Evolutionary conservation across 2,797 vertebrate genomes (phyloP).

Genomic region (Microchirus variegatus): DNA sequence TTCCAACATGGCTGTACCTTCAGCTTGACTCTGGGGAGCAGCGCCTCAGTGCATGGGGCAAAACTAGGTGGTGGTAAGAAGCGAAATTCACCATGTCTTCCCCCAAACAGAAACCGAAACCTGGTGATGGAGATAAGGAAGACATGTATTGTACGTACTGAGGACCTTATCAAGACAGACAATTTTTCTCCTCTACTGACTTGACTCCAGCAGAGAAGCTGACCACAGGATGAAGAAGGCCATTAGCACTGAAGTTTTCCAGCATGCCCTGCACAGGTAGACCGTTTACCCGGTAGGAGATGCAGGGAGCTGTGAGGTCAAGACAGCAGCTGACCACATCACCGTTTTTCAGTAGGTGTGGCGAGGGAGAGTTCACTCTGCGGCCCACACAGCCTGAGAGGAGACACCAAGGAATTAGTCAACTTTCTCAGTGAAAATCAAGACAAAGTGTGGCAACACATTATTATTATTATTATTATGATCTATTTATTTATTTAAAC

Average conservation of each 20-base stretch:
- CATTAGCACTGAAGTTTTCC: constrained; percentile 90
- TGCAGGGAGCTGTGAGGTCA: constrained; percentile 88
- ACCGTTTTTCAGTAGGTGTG: constrained; percentile 87
- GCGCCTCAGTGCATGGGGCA: constrained; percentile 89
- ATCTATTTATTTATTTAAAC: too few species aligned
- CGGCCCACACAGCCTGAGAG: constrained; percentile 88
- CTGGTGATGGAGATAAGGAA: constrained; percentile 67
- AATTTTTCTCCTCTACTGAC: constrained; percentile 75
- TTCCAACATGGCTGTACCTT: constrained; percentile 89
- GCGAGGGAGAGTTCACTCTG: constrained; percentile 89
- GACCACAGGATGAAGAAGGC: constrained; percentile 91
- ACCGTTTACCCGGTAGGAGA: constrained; percentile 95
- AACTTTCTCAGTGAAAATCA: too few species aligned
- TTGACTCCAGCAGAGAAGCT: constrained; percentile 96
- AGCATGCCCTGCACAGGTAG: constrained; percentile 97
- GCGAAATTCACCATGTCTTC: constrained; percentile 92
- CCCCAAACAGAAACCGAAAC: constrained; percentile 91
- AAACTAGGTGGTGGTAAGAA: constrained; percentile 94
- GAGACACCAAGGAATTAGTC: background rate
- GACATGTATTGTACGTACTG: background rate
- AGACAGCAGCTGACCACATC: constrained; percentile 96
- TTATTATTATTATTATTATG: too few species aligned
- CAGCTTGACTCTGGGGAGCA: constrained; percentile 88
- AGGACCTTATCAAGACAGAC: background rate
- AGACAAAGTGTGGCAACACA: too few species aligned